Evolutionary conservation across 30 jellyfish, hydroid and myxozoan species (phyloP).

Genomic region (Sanderia malayensis): DNA sequence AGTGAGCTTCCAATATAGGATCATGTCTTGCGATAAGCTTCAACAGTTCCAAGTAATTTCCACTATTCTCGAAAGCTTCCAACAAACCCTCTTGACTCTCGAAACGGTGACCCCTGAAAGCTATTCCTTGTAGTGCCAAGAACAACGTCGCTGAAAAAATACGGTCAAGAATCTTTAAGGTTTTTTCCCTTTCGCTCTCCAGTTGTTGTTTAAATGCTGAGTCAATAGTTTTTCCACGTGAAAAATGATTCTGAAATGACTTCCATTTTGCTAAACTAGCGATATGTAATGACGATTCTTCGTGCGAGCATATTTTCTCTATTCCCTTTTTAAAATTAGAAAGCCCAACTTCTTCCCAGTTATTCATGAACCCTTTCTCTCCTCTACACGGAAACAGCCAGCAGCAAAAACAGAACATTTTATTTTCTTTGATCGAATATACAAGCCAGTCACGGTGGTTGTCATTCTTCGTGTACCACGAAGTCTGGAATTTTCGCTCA

Average conservation of each 20-base stretch:
- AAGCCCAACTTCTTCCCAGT: slow-evolving; percentile 32
- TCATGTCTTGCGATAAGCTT: slow-evolving; percentile 44
- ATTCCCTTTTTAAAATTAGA: slow-evolving; percentile 16
- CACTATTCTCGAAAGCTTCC: slow-evolving; percentile 31
- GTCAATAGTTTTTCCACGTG: slow-evolving; percentile 30
- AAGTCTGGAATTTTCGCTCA: slow-evolving; percentile 34
- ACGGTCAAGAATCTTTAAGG: slow-evolving; percentile 27
- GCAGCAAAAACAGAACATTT: too few relatives aligned
- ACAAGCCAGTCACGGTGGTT: slow-evolving; percentile 32
- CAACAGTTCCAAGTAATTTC: slow-evolving; percentile 49
- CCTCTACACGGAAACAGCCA: too few relatives aligned
- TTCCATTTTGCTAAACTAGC: slow-evolving; percentile 29
- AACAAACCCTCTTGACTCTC: slow-evolving; percentile 45
- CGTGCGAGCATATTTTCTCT: slow-evolving; percentile 28
- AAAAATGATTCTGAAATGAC: slow-evolving; percentile 32
- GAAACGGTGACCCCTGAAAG: slow-evolving; percentile 51
- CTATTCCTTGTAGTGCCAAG: slow-evolving; percentile 46
- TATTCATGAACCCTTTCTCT: slow-evolving; percentile 20
- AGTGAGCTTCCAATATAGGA: slow-evolving; percentile 47
- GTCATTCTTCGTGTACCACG: slow-evolving; percentile 23
- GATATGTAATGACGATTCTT: slow-evolving; percentile 10
- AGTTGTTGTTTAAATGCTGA: slow-evolving; percentile 18
- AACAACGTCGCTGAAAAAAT: slow-evolving; percentile 44
- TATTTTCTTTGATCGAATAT: slow-evolving; percentile 16
- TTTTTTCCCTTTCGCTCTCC: slow-evolving; percentile 24